These are phyloP conservation scores for Ahaetulla prasina DNA, from an alignment of 2,113 vertebrate species.

Conservation along the genomic window DNA sequence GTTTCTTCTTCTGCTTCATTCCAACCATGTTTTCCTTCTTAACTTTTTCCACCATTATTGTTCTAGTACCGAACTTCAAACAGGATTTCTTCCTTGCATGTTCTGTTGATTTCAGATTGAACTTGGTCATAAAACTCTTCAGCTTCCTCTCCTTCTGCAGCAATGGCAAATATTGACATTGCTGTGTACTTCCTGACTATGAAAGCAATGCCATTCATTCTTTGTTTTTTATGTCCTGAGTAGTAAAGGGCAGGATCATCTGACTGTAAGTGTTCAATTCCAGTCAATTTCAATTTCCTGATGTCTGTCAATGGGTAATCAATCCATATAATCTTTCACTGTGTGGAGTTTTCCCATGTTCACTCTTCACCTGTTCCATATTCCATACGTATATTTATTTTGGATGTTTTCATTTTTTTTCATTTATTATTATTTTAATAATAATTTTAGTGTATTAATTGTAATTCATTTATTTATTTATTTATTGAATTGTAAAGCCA, in stretches of 20 bases:
- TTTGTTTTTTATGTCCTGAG: not conserved
- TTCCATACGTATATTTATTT: not conserved
- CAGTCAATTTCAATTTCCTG: not conserved
- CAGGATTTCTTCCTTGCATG: not conserved
- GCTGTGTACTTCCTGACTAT: not conserved
- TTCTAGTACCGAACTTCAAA: not conserved
- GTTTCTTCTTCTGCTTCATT: not conserved
- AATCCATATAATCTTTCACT: not conserved
- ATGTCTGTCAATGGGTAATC: not conserved
- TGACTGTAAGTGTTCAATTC: not conserved
- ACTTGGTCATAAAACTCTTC: not conserved
- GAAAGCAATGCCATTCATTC: not conserved
- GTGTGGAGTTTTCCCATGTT: not conserved
- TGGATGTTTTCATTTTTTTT: not conserved
- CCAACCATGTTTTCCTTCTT: not conserved
- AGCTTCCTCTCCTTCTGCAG: not conserved
- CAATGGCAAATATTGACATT: not conserved
- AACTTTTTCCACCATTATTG: not conserved
- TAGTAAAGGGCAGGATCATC: not conserved
- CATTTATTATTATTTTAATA: not conserved
- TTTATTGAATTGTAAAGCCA: not conserved
- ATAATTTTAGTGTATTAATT: not conserved
- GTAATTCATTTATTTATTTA: not conserved
- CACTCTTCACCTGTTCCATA: not conserved
- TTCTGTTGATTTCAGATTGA: not conserved